Evolutionary conservation across 2,888 invertebrate genomes (phyloP), one percentile per base, ranked within the genome.

Genomic region (Ophion ventricosus): DNA sequence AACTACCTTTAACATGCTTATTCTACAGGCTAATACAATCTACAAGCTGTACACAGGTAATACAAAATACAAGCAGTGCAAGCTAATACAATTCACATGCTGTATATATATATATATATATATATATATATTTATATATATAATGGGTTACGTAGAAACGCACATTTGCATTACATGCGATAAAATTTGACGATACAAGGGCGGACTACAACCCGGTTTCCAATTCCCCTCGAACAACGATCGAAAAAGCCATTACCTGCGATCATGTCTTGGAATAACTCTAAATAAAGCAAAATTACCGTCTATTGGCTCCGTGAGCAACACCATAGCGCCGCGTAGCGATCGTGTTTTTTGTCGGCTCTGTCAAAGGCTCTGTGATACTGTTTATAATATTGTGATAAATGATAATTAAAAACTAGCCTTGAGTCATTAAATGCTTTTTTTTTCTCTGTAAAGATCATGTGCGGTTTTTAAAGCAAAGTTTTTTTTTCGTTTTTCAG

Each of bases 1-100:
- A 43, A 72, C 79, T 73, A 56, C 54, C 69, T 81, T 63, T 59
- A 61, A 81, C 84, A 77, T 63, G 84, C 73, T 61, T 74, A 72
- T 82, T 72, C 82, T 82, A 84, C 84, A 70, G 73, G 76, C 77
- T 80, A 76, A 80, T 81, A 84, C 77, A 64, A 64, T 69, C 57
- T 64, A 43, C 57, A 63, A 63, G 35, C 49, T 69, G 35, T 69
- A 8, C 67, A 40, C 67, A 57, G 40, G 25, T 25, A n/a, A 49
- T 49, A 49, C 49, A 49, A 49, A 49, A 49, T 49, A 49, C 49
- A 49, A 49, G 49, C 49, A 2, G 49, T 17, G 3, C 49, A 14
- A 76, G 80, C 80, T 80, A 75, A 80, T 80, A 83, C 77, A 73
- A 57, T 66, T 40, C 57, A 23, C 57, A 61, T 54, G 59, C 26